Percentiles rank a stretch among this genome's conserved stretches.
These are phyloP conservation scores for Hephaestus fuliginosus DNA, from an alignment of 2,797 vertebrate genomes.

Conservation along the genomic window DNA sequence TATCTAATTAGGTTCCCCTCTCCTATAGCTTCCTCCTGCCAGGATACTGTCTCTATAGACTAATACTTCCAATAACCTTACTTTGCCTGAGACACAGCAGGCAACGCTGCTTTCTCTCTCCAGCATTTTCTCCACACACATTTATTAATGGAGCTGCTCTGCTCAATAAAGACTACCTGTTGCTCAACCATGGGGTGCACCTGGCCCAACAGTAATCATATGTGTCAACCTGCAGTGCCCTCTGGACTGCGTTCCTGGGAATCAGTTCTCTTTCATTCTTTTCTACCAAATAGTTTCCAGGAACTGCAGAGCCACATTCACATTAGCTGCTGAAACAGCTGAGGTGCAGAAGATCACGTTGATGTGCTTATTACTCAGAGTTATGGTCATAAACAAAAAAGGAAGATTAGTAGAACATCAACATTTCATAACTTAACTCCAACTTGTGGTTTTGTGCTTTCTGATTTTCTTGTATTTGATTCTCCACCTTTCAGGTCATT, in stretches of 20 bases:
- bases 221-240: constrained; percentile 2
- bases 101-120: background rate
- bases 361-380: background rate
- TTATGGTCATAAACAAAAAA: background rate
- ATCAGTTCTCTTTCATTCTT: background rate
- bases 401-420: background rate
- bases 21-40: background rate
- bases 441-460: constrained; percentile 2
- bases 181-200: background rate
- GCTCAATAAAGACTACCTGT: constrained; percentile 7
- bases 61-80: background rate
- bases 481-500: constrained; percentile 81
- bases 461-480: constrained; percentile 10
- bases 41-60: background rate
- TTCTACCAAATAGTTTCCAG: background rate
- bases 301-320: background rate
- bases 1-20: background rate
- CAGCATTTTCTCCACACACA: constrained; percentile 4
- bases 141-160: background rate
- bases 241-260: background rate
- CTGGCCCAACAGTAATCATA: background rate
- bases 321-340: background rate
- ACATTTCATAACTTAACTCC: background rate
- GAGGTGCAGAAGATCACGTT: background rate
- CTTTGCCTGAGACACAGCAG: background rate